Base-by-base conservation (phyloP, 2,888 invertebrate genomes). In the Plutella xylostella region DNA sequence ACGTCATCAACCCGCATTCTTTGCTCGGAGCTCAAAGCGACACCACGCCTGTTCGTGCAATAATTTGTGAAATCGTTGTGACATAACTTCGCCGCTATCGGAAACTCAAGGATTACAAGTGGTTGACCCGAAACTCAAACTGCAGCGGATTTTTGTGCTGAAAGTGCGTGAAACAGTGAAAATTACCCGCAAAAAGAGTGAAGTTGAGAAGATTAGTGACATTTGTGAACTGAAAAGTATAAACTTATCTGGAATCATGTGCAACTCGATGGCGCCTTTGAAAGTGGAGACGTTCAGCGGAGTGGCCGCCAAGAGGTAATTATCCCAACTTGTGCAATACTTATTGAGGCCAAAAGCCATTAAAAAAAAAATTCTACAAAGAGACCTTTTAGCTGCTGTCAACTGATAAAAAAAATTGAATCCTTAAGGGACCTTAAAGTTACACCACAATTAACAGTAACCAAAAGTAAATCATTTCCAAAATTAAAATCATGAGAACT, bases 1-100 rank as follows among this genome's bases (percentile, higher is more conserved):
- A 54, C 59, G 60, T 63, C 63, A 60, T 43, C 30, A 41, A 28
- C 31, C 48, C 55, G 58, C 72, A 82, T 68, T 78, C 63, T 53
- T 55, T 56, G 47, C 51, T 51, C 53, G 65, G 51, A 59, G 48
- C 53, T 66, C 58, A 49, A 53, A 63, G 67, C 51, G 48, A 61
- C 1, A 53, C 45, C 54, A 72, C 75, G 79, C 58, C 54, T 47
- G 60, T 64, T 59, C 51, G 48, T 48, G 47, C 54, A 49, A 52
- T 52, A 68, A 69, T 56, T 75, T 73, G 72, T 77, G 78, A 76
- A 79, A 80, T 78, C 58, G 63, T 82, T 80, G 79, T 77, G 80
- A 78, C 80, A 82, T 71, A 70, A 64, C 54, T 57, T 53, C 17
- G 11, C 15, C 33, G 14, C 34, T 33, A 31, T 44, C 41, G 43